phyloP scores from a whole-genome alignment of 1,140 invertebrate genomes.

The Trachymyrmex cornetzi region DNA sequence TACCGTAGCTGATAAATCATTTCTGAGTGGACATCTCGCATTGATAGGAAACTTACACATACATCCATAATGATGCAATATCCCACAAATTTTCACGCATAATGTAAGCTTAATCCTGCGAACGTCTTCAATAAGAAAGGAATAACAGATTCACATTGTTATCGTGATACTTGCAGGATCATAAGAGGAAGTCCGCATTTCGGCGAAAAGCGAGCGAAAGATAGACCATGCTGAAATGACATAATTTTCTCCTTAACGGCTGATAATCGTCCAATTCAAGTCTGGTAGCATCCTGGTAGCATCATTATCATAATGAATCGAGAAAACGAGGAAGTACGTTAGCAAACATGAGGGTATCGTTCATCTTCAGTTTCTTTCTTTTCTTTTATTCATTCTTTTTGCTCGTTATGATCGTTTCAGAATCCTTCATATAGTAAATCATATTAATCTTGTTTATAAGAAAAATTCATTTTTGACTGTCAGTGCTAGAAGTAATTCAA shows the following conservation, averaged over 20 bases:
- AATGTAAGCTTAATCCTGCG: neutral
- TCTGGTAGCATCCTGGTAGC: neutral
- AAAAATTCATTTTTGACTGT: neutral
- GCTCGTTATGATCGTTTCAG: neutral
- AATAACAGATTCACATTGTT: neutral
- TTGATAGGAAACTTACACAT: too few relatives aligned
- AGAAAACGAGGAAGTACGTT: constrained; percentile 84
- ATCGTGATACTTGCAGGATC: neutral
- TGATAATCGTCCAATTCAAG: constrained; percentile 34
- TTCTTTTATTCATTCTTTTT: neutral
- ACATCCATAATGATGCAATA: neutral
- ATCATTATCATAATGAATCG: constrained; percentile 82
- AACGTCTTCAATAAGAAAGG: neutral
- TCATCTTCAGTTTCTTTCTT: neutral
- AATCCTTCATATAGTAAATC: neutral
- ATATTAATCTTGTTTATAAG: neutral
- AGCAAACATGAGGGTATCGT: neutral
- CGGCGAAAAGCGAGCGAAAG: constrained; percentile 9
- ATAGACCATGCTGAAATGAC: constrained; percentile 20
- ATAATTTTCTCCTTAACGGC: constrained; percentile 40
- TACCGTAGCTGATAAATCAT: too few relatives aligned
- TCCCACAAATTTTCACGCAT: neutral
- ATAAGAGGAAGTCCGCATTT: constrained; percentile 30
- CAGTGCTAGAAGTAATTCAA: neutral
- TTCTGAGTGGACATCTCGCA: too few relatives aligned